phyloP scores from a whole-genome alignment of 1,140 invertebrate species.

The Psix sp. region DNA sequence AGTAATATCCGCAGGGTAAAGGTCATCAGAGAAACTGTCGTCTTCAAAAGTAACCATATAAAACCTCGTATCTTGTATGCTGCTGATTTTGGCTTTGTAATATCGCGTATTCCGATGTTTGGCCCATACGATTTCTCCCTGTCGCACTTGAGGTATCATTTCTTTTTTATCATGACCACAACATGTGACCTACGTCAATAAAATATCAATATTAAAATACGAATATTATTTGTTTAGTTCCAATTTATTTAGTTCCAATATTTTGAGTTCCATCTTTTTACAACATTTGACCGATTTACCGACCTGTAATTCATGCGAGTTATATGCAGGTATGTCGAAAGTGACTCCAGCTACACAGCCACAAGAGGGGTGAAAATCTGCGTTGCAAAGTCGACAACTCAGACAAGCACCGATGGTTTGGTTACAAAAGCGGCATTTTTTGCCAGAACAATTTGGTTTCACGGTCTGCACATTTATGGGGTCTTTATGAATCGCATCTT shows the following conservation, averaged over 20 bases:
- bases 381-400: slow-evolving; percentile 66
- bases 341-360: slow-evolving; percentile 69
- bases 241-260: no score
- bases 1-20: slow-evolving; percentile 78
- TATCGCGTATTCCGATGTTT: slow-evolving; percentile 82
- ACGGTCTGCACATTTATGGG: slow-evolving; percentile 72
- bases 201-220: slow-evolving; percentile 40
- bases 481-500: slow-evolving; percentile 76
- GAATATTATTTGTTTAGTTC: slow-evolving; percentile 66
- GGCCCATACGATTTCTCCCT: slow-evolving; percentile 78
- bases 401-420: slow-evolving; percentile 67
- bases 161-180: slow-evolving; percentile 70
- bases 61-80: slow-evolving; percentile 76
- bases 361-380: slow-evolving; percentile 69
- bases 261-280: no score
- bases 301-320: slow-evolving; percentile 68
- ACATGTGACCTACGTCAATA: slow-evolving; percentile 76
- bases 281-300: slow-evolving; percentile 5
- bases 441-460: slow-evolving; percentile 52
- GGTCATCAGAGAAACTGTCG: slow-evolving; percentile 81
- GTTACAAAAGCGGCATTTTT: slow-evolving; percentile 67
- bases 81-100: slow-evolving; percentile 79
- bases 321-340: slow-evolving; percentile 68
- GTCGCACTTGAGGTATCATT: slow-evolving; percentile 66
- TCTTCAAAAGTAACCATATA: slow-evolving; percentile 83